Evolutionary conservation across 2,797 vertebrate species (phyloP).

Genomic region (Urocyon cinereoargenteus): DNA sequence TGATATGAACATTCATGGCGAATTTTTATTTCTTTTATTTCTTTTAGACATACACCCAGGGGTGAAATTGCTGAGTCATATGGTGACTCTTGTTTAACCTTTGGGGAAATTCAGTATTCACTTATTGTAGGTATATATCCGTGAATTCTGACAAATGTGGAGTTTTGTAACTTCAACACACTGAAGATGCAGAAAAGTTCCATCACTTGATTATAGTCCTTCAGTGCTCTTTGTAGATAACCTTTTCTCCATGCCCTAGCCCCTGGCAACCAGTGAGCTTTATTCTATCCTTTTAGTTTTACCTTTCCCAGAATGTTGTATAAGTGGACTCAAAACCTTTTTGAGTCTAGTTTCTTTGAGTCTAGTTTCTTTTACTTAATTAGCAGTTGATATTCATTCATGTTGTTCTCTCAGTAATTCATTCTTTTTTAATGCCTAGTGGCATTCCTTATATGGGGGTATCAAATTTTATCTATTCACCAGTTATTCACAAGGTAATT

Average conservation of each 20-base stretch:
- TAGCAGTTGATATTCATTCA: not conserved
- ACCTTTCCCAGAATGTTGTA: not conserved
- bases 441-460: not conserved
- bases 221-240: not conserved
- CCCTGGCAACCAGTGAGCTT: not conserved
- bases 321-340: not conserved
- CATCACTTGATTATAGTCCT: not conserved
- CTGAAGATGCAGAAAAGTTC: not conserved
- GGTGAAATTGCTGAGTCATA: not conserved
- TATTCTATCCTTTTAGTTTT: not conserved
- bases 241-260: not conserved
- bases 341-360: not conserved
- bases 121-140: not conserved
- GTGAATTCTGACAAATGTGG: not conserved
- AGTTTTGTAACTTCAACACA: not conserved
- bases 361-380: slow-evolving; percentile 23
- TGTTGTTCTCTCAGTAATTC: not conserved
- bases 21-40: not conserved
- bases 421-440: not conserved
- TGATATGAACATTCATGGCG: not conserved
- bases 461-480: not conserved
- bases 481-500: not conserved
- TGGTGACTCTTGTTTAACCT: not conserved
- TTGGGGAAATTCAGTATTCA: not conserved
- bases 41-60: not conserved